Evolutionary conservation across 1,140 invertebrate genomes (phyloP), one percentile per base, ranked within the genome.

Genomic region (Harlomillsia oculata): DNA sequence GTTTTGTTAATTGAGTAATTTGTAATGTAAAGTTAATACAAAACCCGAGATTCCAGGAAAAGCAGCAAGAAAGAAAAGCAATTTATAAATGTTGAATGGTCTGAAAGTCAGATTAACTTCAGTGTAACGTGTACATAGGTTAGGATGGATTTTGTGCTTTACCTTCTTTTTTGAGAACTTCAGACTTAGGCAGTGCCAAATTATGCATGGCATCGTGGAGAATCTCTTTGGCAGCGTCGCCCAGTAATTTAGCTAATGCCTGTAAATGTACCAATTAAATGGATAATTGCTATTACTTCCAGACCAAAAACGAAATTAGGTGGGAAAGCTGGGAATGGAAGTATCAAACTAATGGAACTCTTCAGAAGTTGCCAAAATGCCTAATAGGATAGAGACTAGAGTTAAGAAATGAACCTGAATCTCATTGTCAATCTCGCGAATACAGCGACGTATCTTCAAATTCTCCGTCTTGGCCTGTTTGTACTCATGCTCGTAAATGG

Each of bases 401-500:
- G n/a, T n/a, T n/a, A n/a, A n/a, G n/a, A n/a, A n/a, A n/a, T n/a
- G n/a, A 61, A 81, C 82, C 75, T 89, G 84, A 58, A 89, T 72
- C 66, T 89, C 85, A 21, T 80, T 80, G 67, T 89, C 86, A 65
- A 82, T 83, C 49, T 88, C 85, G 68, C 86, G 74, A 32, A 90
- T 72, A 36, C 84, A 81, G 64, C 87, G 83, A 1, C 83, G 74
- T 69, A 84, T 87, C 50, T 84, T 80, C 60, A 82, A 82, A 75
- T 89, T 89, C 41, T 79, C 78, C 50, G 80, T 77, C 59, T 85
- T 81, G 9, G 85, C 82, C 67, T 89, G 85, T 66, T 84, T 82
- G 44, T 90, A 65, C 28, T 83, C 78, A 53, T 87, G 80, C 68
- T 89, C 87, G 53, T 89, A 73, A 69, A 89, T 85, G 13, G 80